These are phyloP conservation scores for Phaethornis superciliosus DNA, from an alignment of 2,113 vertebrate genomes.

Conservation along the genomic window DNA sequence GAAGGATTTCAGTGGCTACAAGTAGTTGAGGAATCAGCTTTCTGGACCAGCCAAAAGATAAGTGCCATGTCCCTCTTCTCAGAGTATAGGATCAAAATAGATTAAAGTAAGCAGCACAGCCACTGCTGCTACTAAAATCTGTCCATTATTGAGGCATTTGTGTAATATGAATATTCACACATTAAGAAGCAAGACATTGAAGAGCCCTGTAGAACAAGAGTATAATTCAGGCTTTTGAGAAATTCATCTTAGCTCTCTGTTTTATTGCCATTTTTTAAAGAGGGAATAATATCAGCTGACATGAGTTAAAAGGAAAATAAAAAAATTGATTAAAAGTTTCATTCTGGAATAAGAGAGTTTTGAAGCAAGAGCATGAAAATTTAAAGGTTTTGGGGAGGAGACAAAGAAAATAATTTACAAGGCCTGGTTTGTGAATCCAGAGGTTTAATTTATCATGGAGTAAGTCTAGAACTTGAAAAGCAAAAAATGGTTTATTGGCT, in stretches of 20 bases:
- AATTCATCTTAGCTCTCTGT: conserved; percentile 36
- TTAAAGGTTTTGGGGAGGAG: conserved; percentile 1
- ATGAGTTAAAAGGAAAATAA: conserved; percentile 52
- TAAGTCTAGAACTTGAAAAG: conserved; percentile 51
- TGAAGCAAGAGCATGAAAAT: conserved; percentile 54
- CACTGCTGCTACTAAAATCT: not conserved
- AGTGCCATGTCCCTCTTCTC: not conserved
- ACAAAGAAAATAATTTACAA: conserved; percentile 58
- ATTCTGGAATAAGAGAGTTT: conserved; percentile 45
- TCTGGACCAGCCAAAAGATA: not conserved
- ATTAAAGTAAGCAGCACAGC: not conserved
- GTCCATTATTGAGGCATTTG: not conserved
- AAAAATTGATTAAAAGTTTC: conserved; percentile 56
- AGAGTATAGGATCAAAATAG: not conserved
- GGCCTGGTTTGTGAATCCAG: conserved; percentile 42
- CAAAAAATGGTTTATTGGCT: conserved; percentile 66
- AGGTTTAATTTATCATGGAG: conserved; percentile 68
- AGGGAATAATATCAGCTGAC: conserved; percentile 51
- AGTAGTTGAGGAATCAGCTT: fast-evolving
- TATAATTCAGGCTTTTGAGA: not conserved
- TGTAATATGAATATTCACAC: not conserved
- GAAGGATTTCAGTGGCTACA: not conserved
- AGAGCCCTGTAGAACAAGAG: not conserved
- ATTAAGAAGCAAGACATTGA: not conserved
- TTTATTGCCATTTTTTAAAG: conserved; percentile 20